phyloP scores from a whole-genome alignment of 2,888 invertebrate species.

The Epirrita christyi region DNA sequence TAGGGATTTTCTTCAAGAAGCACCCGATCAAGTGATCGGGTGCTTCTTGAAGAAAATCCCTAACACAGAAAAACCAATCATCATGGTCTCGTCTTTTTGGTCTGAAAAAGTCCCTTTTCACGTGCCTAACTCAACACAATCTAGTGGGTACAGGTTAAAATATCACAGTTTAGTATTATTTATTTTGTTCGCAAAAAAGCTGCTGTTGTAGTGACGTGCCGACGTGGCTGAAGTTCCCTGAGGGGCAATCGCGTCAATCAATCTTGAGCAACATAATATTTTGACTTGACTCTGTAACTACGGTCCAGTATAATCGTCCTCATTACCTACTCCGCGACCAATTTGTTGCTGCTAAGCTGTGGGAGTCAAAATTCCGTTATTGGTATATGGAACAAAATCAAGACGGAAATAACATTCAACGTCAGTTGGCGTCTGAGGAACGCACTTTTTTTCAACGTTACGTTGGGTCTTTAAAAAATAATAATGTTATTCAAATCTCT shows the following conservation, averaged over 20 bases:
- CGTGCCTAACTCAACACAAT: neutral
- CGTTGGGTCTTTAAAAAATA: too few relatives aligned
- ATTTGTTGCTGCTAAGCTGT: conserved; percentile 3
- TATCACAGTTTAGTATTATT: neutral
- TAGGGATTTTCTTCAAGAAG: too few relatives aligned
- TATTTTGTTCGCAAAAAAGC: conserved; percentile 1
- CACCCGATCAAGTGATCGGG: too few relatives aligned
- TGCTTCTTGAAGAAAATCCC: too few relatives aligned
- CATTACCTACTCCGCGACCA: conserved; percentile 36
- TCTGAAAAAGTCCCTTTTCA: too few relatives aligned
- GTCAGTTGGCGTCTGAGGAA: neutral
- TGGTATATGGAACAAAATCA: neutral
- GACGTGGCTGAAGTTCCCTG: conserved; percentile 33
- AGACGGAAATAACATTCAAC: neutral
- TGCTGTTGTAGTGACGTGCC: conserved; percentile 24
- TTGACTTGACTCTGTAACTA: conserved; percentile 51
- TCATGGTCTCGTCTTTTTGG: too few relatives aligned
- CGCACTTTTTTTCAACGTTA: too few relatives aligned
- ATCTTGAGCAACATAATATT: conserved; percentile 57
- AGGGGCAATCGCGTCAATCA: conserved; percentile 27
- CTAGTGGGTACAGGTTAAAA: conserved; percentile 1
- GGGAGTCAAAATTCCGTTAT: conserved; percentile 4
- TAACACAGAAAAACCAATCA: too few relatives aligned
- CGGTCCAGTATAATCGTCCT: conserved; percentile 37
- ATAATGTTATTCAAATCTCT: too few relatives aligned